These are phyloP conservation scores for Tribolium castaneum DNA, from an alignment of 1,140 invertebrate species.

Conservation along the genomic window DNA sequence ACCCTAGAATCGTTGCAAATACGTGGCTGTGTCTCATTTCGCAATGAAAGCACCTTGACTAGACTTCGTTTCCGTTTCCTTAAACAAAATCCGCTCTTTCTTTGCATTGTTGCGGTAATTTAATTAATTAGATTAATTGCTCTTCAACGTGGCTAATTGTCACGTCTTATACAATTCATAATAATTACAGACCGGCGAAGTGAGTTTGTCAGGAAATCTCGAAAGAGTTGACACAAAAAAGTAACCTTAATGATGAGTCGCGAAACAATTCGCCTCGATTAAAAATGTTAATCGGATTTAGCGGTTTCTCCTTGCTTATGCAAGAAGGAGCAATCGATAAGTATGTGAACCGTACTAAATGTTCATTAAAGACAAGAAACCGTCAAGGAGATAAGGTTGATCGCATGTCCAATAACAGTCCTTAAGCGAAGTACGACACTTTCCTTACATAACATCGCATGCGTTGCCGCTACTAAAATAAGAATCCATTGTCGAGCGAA, in stretches of 20 bases:
- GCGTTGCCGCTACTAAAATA: not conserved
- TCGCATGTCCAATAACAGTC: constrained; percentile 31
- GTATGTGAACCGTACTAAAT: constrained; percentile 28
- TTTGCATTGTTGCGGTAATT: constrained; percentile 17
- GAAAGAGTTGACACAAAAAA: not conserved
- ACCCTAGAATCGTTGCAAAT: not conserved
- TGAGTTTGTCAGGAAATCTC: not conserved
- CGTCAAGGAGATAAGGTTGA: constrained; percentile 30
- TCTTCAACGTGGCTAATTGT: constrained; percentile 1
- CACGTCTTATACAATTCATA: constrained; percentile 9
- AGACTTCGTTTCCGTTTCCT: constrained; percentile 20
- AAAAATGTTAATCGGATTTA: constrained; percentile 12
- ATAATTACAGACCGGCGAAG: not conserved
- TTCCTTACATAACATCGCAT: constrained; percentile 19
- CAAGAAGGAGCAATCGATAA: constrained; percentile 17
- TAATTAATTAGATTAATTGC: constrained; percentile 17
- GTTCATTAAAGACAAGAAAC: constrained; percentile 33
- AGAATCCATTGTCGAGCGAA: constrained; percentile 1
- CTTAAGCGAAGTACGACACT: constrained; percentile 16
- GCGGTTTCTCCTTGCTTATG: constrained; percentile 24
- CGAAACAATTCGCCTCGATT: constrained; percentile 12
- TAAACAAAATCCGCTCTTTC: constrained; percentile 29
- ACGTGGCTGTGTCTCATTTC: not conserved
- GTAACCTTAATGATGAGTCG: not conserved
- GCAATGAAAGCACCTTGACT: constrained; percentile 16